Conservation (phyloP, 2,797 vertebrate genomes). For the Acridotheres tristis region DNA sequence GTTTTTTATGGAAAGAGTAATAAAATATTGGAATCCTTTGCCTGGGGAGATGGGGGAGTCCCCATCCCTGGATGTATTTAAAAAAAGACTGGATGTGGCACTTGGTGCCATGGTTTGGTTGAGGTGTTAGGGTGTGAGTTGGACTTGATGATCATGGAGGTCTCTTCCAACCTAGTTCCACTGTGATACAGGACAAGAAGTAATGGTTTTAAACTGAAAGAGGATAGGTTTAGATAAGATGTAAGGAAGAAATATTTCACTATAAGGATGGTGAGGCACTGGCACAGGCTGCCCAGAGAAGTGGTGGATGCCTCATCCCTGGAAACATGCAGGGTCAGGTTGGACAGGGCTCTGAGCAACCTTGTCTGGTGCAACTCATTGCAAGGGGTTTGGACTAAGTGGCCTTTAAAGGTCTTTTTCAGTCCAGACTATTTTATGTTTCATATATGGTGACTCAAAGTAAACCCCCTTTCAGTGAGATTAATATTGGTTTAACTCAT, state of each 20-base stretch:
- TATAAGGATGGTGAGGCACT: not conserved
- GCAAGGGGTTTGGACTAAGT: fast-evolving
- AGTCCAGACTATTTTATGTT: not conserved
- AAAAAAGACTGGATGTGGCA: no score
- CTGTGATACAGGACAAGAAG: no score
- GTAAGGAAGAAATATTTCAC: not conserved
- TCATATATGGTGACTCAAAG: not conserved
- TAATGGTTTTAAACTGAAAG: not conserved
- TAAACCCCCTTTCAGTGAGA: not conserved
- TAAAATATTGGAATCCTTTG: no score
- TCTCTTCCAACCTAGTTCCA: no score
- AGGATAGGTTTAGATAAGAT: not conserved
- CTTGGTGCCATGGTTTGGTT: no score
- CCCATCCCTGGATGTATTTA: no score
- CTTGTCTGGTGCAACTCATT: not conserved
- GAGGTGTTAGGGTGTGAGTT: no score
- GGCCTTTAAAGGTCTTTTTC: not conserved
- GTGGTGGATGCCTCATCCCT: not conserved
- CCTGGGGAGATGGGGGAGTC: no score
- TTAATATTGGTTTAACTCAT: not conserved
- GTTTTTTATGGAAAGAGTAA: no score
- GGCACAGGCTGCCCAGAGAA: not conserved
- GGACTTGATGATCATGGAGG: no score
- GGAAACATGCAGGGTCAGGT: not conserved
- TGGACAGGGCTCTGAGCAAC: not conserved